Evolutionary conservation across 2,113 vertebrate genomes (phyloP), one percentile per base, ranked within the genome.

Genomic region (Pao palembangensis): DNA sequence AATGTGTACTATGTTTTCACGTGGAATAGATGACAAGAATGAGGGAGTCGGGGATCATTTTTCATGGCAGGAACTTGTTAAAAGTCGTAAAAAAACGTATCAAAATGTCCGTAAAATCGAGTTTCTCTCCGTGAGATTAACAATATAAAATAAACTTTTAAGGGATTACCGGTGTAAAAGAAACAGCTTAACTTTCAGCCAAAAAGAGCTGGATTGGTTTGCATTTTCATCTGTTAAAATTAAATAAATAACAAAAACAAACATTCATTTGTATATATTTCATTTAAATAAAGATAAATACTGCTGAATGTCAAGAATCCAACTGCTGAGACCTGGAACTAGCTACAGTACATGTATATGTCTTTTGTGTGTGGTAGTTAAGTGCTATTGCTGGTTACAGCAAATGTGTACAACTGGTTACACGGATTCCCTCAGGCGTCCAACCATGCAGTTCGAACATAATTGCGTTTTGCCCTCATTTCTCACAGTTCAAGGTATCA

Each of bases 351-450:
- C 51, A 67, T 64, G 55, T 31, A 73, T 73, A 73, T 34, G 51
- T 75, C 61, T 54, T 61, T 21, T 13, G 54, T 73, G 82, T 64
- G 20, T 71, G 58, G 64, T 80, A 71, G 71, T 85, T 84, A 69
- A 75, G 70, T 70, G 69, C 52, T 60, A 5, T 76, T 75, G 80
- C 85, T 82, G 79, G 81, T 82, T 74, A 47, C 13, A 71, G 61
- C 69, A 76, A 75, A 86, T 81, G 82, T 76, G 69, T 76, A 79
- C 80, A 74, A 81, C 78, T 83, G 79, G 83, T 86, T 87, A 86
- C 78, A 88, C 55, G 51, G 51, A 64, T 87, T 85, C 50, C 75
- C 68, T 60, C 34, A 66, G 65, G 74, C 56, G 20, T 77, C 59
- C 48, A 61, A 72, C 65, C 64, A 53, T 83, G 79, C 43, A 46